Evolutionary conservation across 64 coral and sea anemone genomes (phyloP).

Genomic region (Pocillopora damicornis): DNA sequence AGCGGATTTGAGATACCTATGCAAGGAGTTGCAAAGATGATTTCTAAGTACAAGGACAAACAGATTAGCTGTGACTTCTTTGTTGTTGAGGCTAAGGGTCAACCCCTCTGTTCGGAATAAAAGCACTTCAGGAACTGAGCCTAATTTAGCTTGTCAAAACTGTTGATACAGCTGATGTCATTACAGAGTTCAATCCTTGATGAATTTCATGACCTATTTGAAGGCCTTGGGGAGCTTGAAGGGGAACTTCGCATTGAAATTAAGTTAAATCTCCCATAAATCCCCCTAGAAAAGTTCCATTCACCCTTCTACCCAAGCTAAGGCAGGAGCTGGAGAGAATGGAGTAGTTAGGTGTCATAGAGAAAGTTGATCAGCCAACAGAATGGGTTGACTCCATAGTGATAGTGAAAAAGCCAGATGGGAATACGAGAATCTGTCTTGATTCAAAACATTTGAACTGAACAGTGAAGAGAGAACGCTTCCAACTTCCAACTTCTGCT

Average conservation of each 20-base stretch:
- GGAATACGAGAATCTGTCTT: background rate
- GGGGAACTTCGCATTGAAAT: too few species aligned
- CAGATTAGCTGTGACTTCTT: too few species aligned
- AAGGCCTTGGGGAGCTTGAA: background rate
- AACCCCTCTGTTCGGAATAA: too few species aligned
- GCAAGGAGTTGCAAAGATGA: too few species aligned
- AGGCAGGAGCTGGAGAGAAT: slow-evolving; percentile 21
- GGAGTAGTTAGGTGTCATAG: background rate
- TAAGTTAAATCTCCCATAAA: background rate
- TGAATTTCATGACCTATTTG: background rate
- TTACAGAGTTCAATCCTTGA: background rate
- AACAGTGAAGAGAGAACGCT: background rate
- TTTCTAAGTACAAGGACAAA: too few species aligned
- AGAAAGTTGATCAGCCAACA: slow-evolving; percentile 4
- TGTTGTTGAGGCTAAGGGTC: too few species aligned
- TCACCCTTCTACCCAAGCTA: slow-evolving; percentile 4
- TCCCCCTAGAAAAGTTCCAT: background rate
- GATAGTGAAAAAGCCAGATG: slow-evolving; percentile 31
- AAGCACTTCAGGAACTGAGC: too few species aligned
- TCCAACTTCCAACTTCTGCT: slow-evolving; percentile 31
- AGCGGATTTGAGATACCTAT: too few species aligned
- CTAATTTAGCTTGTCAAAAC: too few species aligned
- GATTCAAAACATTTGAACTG: too few species aligned
- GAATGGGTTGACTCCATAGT: slow-evolving; percentile 32
- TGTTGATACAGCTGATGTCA: too few species aligned